Conservation (phyloP, 2,797 vertebrate species). For the Pipistrellus pygmaeus region DNA sequence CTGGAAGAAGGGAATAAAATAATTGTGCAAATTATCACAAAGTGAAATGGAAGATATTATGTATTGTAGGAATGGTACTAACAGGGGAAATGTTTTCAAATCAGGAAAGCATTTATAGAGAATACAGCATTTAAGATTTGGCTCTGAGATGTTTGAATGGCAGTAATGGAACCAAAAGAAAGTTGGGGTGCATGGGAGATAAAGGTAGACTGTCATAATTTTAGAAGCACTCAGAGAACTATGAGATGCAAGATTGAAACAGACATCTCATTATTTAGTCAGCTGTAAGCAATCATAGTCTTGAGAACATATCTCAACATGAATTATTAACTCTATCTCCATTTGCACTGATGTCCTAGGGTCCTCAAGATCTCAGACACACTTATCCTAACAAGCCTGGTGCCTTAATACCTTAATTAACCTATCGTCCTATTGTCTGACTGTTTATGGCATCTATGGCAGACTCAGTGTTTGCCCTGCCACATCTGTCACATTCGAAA, state of each 20-base stretch:
- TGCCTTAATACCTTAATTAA: not conserved
- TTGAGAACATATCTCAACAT: not conserved
- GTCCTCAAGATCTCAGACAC: not conserved
- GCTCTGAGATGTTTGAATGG: constrained; percentile 1
- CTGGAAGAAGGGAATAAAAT: not conserved
- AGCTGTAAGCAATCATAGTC: not conserved
- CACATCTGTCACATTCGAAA: not conserved
- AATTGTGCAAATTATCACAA: not conserved
- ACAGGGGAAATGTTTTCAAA: constrained; percentile 43
- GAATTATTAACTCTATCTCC: not conserved
- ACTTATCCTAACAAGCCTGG: not conserved
- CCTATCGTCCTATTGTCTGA: not conserved
- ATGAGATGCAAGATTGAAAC: not conserved
- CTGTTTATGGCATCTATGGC: not conserved
- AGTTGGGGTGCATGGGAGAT: not conserved
- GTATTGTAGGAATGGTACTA: constrained; percentile 36
- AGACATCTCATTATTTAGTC: not conserved
- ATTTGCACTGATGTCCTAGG: not conserved
- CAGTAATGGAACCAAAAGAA: not conserved
- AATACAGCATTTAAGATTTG: constrained; percentile 36
- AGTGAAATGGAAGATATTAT: not conserved
- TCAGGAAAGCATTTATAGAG: not conserved
- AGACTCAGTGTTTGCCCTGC: not conserved
- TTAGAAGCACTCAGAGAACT: constrained; percentile 6
- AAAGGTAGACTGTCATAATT: constrained; percentile 19